Base-by-base conservation (phyloP, 2,888 invertebrate genomes). In the Lysandra coridon region DNA sequence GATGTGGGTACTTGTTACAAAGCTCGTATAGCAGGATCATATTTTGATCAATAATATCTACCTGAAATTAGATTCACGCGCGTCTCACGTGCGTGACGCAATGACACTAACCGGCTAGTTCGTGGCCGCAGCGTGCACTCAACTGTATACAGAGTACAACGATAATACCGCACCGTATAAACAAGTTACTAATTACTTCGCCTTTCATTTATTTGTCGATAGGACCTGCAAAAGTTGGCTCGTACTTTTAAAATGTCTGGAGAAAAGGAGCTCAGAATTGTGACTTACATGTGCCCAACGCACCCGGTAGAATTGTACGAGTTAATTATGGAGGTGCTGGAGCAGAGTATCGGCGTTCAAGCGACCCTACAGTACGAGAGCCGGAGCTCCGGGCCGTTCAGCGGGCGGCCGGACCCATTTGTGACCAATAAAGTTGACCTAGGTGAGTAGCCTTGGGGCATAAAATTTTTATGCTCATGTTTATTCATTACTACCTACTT, bases 271-370 rank as follows among this genome's bases (percentile, higher is more conserved):
- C 86, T 96, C 80, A 93, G 96, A 14, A 85, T 96, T 75, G 92
- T 95, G 81, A 96, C 96, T 0, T 96, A 96, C 85, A 94, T 96
- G 94, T 95, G 95, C 82, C 96, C 96, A 17, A 95, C 95, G 76
- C 94, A 96, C 82, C 96, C 96, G 5, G 94, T 96, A 73, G 95
- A 95, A 84, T 86, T 96, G 74, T 96, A 95, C 87, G 95, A 96
- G 86, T 87, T 94, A 80, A 90, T 96, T 69, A 84, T 95, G 85
- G 92, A 95, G 79, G 91, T 95, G 80, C 85, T 96, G 81, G 96
- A 96, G 85, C 90, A 93, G 53, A 87, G 92, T 6, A 84, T 95
- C 75, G 90, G 91, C 64, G 92, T 94, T 82, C 90, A 95, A 82
- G 88, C 95, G 1, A 93, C 92, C 37, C 88, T 96, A 64, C 93